phyloP scores from a whole-genome alignment of 1,140 invertebrate genomes.

The Pseudomyrmex pallidus region DNA sequence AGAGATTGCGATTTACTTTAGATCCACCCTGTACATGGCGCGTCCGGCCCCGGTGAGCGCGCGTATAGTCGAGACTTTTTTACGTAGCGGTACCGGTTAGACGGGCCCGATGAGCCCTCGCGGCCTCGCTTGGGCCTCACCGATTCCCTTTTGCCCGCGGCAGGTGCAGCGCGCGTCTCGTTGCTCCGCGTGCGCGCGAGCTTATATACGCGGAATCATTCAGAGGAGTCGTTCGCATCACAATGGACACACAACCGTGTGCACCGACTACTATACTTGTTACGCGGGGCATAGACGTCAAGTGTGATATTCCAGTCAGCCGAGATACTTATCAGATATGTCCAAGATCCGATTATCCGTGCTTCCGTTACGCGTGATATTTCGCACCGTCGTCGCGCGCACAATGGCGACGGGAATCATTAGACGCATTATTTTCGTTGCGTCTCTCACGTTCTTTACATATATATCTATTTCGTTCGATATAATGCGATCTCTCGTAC shows the following conservation, averaged over 20 bases:
- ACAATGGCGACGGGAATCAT: slow-evolving; percentile 8
- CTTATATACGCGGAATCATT: slow-evolving; percentile 59
- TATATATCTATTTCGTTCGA: too few relatives aligned
- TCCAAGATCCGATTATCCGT: slow-evolving; percentile 35
- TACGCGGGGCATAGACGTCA: slow-evolving; percentile 18
- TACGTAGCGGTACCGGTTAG: slow-evolving; percentile 80
- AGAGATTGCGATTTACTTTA: slow-evolving; percentile 20
- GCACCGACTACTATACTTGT: slow-evolving; percentile 65
- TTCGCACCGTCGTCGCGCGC: background rate
- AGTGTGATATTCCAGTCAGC: slow-evolving; percentile 41
- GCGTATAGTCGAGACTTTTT: slow-evolving; percentile 80
- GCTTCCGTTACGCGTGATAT: background rate
- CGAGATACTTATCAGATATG: slow-evolving; percentile 19
- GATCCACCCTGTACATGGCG: slow-evolving; percentile 57
- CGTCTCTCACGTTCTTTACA: too few relatives aligned
- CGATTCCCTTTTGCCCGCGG: slow-evolving; percentile 75
- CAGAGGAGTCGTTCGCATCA: slow-evolving; percentile 53
- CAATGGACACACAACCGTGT: slow-evolving; percentile 31
- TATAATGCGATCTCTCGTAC: background rate
- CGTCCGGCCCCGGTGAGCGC: slow-evolving; percentile 64
- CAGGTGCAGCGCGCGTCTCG: slow-evolving; percentile 75
- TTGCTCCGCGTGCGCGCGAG: slow-evolving; percentile 1
- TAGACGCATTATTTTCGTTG: slow-evolving; percentile 11
- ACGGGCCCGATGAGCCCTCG: slow-evolving; percentile 73
- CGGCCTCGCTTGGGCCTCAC: slow-evolving; percentile 68